Base-by-base conservation (phyloP, 2,888 invertebrate species). In the Cataglyphis altisquamis region DNA sequence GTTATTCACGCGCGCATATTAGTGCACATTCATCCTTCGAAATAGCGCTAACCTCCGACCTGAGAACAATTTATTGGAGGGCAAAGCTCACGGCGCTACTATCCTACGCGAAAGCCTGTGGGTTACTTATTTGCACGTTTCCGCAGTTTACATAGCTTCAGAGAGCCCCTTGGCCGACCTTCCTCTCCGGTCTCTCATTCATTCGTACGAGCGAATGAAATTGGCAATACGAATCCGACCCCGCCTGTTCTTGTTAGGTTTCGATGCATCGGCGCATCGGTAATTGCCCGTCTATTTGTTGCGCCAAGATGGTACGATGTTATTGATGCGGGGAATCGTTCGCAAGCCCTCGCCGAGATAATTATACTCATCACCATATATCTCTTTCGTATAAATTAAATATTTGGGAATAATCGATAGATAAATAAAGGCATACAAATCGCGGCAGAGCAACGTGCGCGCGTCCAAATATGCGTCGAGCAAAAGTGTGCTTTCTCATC, bases 81-180 rank as follows among this genome's bases (percentile, higher is more conserved):
- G 66, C 70, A 68, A 85, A 84, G 77, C 83, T 45, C 29, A 60
- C 64, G 63, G 68, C 72, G 70, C 55, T 67, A 41, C 67, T 75
- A 62, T 29, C 78, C 68, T 73, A 72, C 63, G 75, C 80, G 67
- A 36, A 72, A 82, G 48, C 57, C 52, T 77, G 75, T 63, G 83
- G 84, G 75, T 82, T 86, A 88, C 89, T 90, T 90, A 92, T 92
- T 92, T 92, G 90, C 92, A 92, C 91, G 91, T 90, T 91, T 91
- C 84, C 90, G 91, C 91, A 91, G 92, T 92, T 92, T 90, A 89
- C 91, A 91, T 91, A 88, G 88, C 88, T 92, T 90, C 81, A 80
- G 67, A 82, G 81, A 74, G 52, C 82, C 83, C 48, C 36, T 48
- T 70, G 82, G 32, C 72, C 70, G 70, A 66, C 45, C 75, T 63